Evolutionary conservation across 2,888 invertebrate genomes (phyloP), one percentile per base, ranked within the genome.

Genomic region (Trilocha varians): DNA sequence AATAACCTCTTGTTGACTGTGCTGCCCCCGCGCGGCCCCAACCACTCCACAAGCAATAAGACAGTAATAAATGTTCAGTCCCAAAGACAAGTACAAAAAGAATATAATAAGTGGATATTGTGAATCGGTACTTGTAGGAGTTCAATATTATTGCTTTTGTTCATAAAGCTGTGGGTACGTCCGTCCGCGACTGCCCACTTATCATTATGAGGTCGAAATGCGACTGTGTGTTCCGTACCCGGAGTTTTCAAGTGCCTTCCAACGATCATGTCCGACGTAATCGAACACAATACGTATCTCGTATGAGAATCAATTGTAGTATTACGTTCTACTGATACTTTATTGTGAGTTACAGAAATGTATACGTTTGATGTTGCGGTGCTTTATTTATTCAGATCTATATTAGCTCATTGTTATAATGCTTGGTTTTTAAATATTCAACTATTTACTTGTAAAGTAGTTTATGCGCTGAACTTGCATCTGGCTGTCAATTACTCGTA

Each of bases 31-130:
- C 66, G 67, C 68, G 67, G 72, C 75, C 71, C 63, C 57, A 63
- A 76, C 73, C 78, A 72, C 75, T 80, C 67, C 71, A 72, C 79
- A 70, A 77, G 77, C 82, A 83, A 83, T 84, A 83, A 83, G 79
- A 77, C 71, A 75, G 83, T 84, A 83, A 84, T 84, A 83, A 84
- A 84, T 82, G 83, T 78, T 83, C 77, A 63, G 75, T 70, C 72
- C 72, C 63, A 69, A 76, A 79, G 76, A 72, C 65, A 73, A 68
- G 70, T 76, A 73, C 70, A 74, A 79, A 79, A 80, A 56, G 65
- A 67, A 72, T 72, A 78, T 77, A 72, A 76, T 77, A 78, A 80
- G 78, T 77, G 67, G 79, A 80, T 79, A 78, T 78, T 75, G 77
- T 77, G 74, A 67, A 75, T 71, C 65, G 68, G 64, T 72, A 56